Evolutionary conservation across 2,797 vertebrate genomes (phyloP), one percentile per base, ranked within the genome.

Genomic region (Syncerus caffer): DNA sequence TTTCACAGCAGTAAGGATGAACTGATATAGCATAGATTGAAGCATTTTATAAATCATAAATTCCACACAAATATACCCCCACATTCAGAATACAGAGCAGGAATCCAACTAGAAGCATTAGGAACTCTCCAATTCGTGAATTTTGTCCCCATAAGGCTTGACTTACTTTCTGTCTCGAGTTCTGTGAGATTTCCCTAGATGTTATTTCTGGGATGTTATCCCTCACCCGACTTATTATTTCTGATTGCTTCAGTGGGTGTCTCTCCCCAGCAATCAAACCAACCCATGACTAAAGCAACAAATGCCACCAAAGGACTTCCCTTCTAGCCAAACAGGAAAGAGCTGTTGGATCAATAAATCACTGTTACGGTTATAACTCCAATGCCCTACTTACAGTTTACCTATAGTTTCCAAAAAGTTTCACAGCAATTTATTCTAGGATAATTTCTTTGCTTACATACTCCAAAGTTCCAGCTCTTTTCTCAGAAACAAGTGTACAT

Each of bases 361-460:
- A 53, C 16, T 85, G 45, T 67, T 50, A 53, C 17, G n/a, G 47
- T 31, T 94, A 21, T 34, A 57, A 96, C 45, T 23, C 80, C 6
- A 17, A n/a, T 87, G 58, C 51, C 42, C 42, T 92, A 67, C 67
- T 90, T 67, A 85, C 3, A 90, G 11, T 90, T 83, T 12, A 95
- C 50, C 50, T 76, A 78, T 9, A 34, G 38, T 78, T 95, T 96
- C 29, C n/a, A 95, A 89, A 94, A 76, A 58, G 31, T 78, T 90
- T 94, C 82, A 96, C 19, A 53, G 19, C 38, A 95, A 27, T 51
- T 95, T 94, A 88, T 88, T 93, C 50, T 55, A 93, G 85, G 62
- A 92, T 67, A 92, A 89, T n/a, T 50, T 94, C 27, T 55, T 86
- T 90, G 58, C 29, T 93, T 85, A 51, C 47, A 71, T 19, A 88